These are phyloP conservation scores for Myrmophylax atrothorax DNA, from an alignment of 2,113 vertebrate species.

Conservation along the genomic window DNA sequence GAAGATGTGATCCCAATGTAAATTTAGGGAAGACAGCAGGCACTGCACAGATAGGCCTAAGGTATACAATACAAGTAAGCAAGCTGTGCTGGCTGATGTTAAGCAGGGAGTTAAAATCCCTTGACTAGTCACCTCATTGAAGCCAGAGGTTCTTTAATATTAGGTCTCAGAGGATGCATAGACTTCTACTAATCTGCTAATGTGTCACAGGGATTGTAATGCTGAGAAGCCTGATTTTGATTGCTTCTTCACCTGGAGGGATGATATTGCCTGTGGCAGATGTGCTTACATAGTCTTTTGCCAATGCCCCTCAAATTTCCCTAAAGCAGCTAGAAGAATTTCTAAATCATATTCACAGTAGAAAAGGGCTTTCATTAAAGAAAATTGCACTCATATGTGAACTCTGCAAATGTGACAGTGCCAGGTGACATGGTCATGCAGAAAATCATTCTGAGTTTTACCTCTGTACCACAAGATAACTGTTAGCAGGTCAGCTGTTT, in stretches of 20 bases:
- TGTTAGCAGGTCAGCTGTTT: neutral
- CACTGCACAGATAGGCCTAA: neutral
- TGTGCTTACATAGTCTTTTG: neutral
- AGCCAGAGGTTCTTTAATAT: neutral
- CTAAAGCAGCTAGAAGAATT: neutral
- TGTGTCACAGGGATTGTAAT: neutral
- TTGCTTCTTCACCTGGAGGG: neutral
- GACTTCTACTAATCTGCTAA: neutral
- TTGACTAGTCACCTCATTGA: neutral
- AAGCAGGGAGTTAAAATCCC: neutral
- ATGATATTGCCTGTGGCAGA: neutral
- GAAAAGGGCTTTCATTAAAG: neutral
- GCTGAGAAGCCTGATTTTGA: neutral
- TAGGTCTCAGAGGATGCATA: neutral
- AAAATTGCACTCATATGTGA: neutral
- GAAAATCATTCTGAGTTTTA: neutral
- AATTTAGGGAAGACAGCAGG: neutral
- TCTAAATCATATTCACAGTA: neutral
- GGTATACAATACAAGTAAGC: neutral
- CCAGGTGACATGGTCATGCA: neutral
- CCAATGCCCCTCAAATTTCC: neutral
- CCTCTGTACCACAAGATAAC: rapidly evolving
- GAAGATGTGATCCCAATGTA: neutral
- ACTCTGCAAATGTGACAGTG: neutral
- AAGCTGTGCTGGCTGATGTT: neutral